These are phyloP conservation scores for Ptilorrhoa leucosticta DNA, from an alignment of 2,113 vertebrate genomes.

Conservation along the genomic window DNA sequence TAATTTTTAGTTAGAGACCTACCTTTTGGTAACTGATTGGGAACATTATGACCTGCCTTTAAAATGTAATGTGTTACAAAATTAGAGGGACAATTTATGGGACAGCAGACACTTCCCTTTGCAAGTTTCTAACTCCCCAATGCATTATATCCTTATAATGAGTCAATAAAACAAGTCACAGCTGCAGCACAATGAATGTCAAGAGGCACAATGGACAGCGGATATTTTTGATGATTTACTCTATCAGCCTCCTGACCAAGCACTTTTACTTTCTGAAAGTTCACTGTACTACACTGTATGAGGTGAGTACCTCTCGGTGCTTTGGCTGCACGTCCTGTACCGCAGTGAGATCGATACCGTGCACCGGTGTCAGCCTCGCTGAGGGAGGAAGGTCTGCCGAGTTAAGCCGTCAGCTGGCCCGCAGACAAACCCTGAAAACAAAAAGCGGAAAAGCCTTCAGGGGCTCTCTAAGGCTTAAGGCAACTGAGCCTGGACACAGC, in stretches of 20 bases:
- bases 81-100: slow-evolving; percentile 40
- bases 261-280: slow-evolving; percentile 34
- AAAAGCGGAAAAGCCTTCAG: background rate
- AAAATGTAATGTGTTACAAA: background rate
- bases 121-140: slow-evolving; percentile 32
- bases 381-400: background rate
- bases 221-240: slow-evolving; percentile 31
- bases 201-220: background rate
- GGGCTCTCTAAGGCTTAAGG: background rate
- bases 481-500: background rate
- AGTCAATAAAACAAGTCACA: slow-evolving; percentile 66
- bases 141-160: slow-evolving; percentile 36
- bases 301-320: background rate
- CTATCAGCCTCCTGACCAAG: slow-evolving; percentile 5
- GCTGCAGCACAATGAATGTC: slow-evolving; percentile 9
- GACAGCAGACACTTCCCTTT: slow-evolving; percentile 29
- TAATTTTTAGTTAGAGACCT: slow-evolving; percentile 30
- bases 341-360: slow-evolving; percentile 47
- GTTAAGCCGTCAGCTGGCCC: background rate
- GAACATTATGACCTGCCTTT: slow-evolving; percentile 42
- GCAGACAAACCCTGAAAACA: background rate
- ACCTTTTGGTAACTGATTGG: background rate
- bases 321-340: background rate
- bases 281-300: background rate
- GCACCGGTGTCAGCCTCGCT: background rate